A percentile compares a stretch with the other conserved stretches of the same genome.
These are phyloP conservation scores for Phallusia fumigata DNA, from an alignment of 23 tunicate genomes.

Conservation along the genomic window DNA sequence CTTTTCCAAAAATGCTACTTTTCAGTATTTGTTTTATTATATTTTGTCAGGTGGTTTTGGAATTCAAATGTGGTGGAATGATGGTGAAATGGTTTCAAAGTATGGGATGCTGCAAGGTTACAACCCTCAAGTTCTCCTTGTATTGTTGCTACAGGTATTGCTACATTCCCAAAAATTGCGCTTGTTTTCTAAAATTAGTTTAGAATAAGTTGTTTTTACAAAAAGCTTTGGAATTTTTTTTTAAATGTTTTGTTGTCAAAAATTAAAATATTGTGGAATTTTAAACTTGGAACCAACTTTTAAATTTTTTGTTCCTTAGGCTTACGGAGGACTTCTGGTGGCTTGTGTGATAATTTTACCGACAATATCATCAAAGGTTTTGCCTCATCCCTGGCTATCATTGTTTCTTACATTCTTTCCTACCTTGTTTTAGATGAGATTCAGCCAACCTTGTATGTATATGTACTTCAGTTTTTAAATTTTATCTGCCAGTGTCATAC, in stretches of 20 bases:
- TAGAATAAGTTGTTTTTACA: too few species aligned
- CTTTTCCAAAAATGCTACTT: too few species aligned
- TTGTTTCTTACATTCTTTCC: conserved; percentile 65
- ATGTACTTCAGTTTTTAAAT: too few species aligned
- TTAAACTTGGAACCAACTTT: too few species aligned
- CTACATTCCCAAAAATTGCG: too few species aligned
- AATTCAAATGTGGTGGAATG: conserved; percentile 17
- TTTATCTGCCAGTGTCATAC: too few species aligned
- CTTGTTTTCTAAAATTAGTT: too few species aligned
- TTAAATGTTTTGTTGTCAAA: too few species aligned
- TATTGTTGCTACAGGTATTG: conserved; percentile 68
- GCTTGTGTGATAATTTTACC: conserved; percentile 61
- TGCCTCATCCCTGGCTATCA: conserved; percentile 66
- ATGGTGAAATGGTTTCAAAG: conserved; percentile 27
- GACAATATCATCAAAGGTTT: conserved; percentile 82
- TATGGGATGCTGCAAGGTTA: conserved; percentile 77
- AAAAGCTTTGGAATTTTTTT: too few species aligned
- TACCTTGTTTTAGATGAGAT: conserved; percentile 57
- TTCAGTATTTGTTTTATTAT: too few species aligned
- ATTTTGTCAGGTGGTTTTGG: conserved; percentile 52
- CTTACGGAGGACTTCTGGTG: conserved; percentile 84
- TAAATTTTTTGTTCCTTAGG: conserved; percentile 35
- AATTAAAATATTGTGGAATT: too few species aligned
- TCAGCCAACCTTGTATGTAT: conserved; percentile 31
- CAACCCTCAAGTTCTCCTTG: conserved; percentile 34